These are phyloP conservation scores for Ectemnius cavifrons DNA, from an alignment of 2,888 invertebrate species.

Conservation along the genomic window DNA sequence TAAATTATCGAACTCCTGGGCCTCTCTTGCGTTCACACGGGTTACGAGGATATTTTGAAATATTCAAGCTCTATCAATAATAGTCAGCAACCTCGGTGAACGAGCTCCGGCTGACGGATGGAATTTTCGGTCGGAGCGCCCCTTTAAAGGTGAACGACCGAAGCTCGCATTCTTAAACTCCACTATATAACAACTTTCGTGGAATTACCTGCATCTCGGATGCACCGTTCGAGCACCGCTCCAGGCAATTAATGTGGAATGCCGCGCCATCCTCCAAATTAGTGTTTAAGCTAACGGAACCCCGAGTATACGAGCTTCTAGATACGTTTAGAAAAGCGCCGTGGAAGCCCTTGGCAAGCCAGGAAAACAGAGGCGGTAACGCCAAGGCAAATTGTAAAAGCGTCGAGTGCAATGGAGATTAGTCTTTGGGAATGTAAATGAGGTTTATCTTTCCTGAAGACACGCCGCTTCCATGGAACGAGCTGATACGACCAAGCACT, in stretches of 20 bases:
- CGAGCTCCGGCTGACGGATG: not conserved
- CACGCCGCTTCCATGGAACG: not conserved
- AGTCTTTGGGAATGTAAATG: not conserved
- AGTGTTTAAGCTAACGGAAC: not conserved
- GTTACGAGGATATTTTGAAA: too few species aligned
- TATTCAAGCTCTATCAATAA: too few species aligned
- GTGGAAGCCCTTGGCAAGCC: too few species aligned
- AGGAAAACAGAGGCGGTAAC: too few species aligned
- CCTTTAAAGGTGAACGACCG: constrained; percentile 38
- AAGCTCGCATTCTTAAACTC: constrained; percentile 19
- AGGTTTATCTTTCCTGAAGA: not conserved
- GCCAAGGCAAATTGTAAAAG: constrained; percentile 1
- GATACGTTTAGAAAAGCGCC: too few species aligned
- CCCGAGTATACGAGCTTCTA: too few species aligned
- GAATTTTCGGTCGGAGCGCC: constrained; percentile 23
- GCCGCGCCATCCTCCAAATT: not conserved
- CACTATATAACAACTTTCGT: constrained; percentile 13
- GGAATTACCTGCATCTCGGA: constrained; percentile 12
- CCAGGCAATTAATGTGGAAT: constrained; percentile 18
- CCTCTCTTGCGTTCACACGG: too few species aligned
- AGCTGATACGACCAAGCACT: not conserved
- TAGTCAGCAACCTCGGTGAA: too few species aligned
- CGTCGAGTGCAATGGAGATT: not conserved
- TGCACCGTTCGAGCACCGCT: not conserved
- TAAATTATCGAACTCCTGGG: too few species aligned